Percentiles rank a stretch among this genome's conserved stretches.
Evolutionary conservation across 23 tunicate species (phyloP).

Genomic region (Corella eumyota): DNA sequence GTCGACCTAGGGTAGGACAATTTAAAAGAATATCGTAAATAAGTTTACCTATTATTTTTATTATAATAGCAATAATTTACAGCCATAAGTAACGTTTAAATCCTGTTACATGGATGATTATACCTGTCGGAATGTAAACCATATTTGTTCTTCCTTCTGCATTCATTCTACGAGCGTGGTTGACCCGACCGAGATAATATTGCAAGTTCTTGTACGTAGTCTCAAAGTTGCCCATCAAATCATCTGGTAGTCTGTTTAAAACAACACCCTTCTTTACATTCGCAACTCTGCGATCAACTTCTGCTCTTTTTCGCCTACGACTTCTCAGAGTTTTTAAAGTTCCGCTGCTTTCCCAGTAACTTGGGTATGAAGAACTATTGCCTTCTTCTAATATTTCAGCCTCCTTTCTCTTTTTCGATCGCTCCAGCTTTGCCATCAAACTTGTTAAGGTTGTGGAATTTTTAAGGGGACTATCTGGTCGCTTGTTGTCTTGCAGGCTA

Average conservation of each 20-base stretch:
- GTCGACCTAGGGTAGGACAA: slow-evolving; percentile 2
- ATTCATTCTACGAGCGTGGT: neutral
- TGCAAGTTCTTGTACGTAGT: slow-evolving; percentile 22
- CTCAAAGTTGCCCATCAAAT: slow-evolving; percentile 33
- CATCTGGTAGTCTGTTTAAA: slow-evolving; percentile 44
- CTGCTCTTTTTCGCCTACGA: slow-evolving; percentile 4
- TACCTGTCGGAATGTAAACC: slow-evolving; percentile 40
- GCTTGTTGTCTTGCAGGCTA: no score
- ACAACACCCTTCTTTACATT: slow-evolving; percentile 12
- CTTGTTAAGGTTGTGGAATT: no score
- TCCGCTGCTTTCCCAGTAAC: slow-evolving; percentile 24
- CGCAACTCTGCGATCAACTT: slow-evolving; percentile 19
- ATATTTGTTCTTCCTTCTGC: slow-evolving; percentile 3
- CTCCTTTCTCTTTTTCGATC: neutral
- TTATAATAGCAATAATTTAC: no score
- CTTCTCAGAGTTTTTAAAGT: slow-evolving; percentile 10
- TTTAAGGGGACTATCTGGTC: no score
- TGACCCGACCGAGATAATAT: no score
- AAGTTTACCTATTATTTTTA: no score
- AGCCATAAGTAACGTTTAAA: no score
- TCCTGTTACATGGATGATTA: neutral
- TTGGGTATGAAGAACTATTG: neutral
- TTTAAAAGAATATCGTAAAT: no score
- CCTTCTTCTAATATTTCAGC: neutral
- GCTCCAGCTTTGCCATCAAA: no score